phyloP scores from a whole-genome alignment of 92 coral and sea anemone species.

The Micromussa lordhowensis region DNA sequence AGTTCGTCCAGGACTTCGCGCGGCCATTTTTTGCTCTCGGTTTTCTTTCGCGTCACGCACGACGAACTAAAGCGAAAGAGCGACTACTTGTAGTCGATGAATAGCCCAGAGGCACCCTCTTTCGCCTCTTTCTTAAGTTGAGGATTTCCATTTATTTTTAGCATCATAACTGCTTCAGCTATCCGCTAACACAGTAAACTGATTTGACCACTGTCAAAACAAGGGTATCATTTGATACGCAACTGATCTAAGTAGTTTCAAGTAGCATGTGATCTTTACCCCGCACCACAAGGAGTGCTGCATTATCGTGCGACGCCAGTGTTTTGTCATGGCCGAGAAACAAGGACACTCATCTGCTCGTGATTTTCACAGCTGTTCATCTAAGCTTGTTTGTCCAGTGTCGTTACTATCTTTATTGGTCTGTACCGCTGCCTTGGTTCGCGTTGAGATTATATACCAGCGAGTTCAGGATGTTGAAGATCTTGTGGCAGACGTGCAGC shows the following conservation, averaged over 20 bases:
- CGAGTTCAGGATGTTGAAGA: slow-evolving; percentile 17
- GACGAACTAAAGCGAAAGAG: too few species aligned
- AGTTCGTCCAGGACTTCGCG: too few species aligned
- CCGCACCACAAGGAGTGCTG: not conserved
- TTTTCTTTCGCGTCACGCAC: too few species aligned
- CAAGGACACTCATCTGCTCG: not conserved
- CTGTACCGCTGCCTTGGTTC: slow-evolving; percentile 23
- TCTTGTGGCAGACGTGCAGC: not conserved
- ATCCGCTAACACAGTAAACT: not conserved
- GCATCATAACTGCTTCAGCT: not conserved
- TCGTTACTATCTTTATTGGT: slow-evolving; percentile 24
- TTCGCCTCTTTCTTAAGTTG: too few species aligned
- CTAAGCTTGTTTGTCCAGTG: slow-evolving; percentile 12
- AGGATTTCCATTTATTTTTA: too few species aligned
- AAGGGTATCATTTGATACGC: not conserved
- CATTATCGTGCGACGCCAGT: not conserved
- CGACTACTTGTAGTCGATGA: too few species aligned
- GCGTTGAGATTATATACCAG: slow-evolving; percentile 33
- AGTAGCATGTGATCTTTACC: not conserved
- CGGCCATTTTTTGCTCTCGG: too few species aligned
- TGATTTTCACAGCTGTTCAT: slow-evolving; percentile 9
- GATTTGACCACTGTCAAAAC: not conserved
- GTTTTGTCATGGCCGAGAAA: slow-evolving; percentile 10
- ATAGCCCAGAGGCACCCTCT: too few species aligned
- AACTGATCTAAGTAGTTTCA: not conserved